Evolutionary conservation across 1,140 invertebrate species (phyloP).

Genomic region (Notospermus geniculatus): DNA sequence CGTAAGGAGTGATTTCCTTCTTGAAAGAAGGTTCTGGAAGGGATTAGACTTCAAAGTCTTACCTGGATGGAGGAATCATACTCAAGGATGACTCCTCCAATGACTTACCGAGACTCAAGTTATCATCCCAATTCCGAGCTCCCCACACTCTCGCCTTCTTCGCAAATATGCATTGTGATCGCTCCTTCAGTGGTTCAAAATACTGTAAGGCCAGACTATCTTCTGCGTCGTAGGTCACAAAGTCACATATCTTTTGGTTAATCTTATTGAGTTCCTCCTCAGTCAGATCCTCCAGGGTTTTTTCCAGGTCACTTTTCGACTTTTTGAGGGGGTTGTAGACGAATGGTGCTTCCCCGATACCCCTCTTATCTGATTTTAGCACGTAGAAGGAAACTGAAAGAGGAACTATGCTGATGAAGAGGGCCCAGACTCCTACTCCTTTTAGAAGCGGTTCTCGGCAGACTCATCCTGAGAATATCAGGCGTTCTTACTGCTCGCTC

Average conservation of each 20-base stretch:
- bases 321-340: neutral
- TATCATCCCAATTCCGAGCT: constrained; percentile 30
- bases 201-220: constrained; percentile 21
- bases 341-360: neutral
- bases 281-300: neutral
- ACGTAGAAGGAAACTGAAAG: neutral
- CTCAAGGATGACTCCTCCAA: neutral
- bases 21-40: too few relatives aligned
- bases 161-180: constrained; percentile 47
- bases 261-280: constrained; percentile 8
- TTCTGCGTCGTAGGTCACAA: constrained; percentile 37
- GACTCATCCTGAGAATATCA: too few relatives aligned
- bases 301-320: neutral
- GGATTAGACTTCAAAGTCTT: too few relatives aligned
- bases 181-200: constrained; percentile 35
- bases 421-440: too few relatives aligned
- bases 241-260: constrained; percentile 18
- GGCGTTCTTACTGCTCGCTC: too few relatives aligned
- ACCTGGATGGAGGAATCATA: too few relatives aligned
- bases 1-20: too few relatives aligned
- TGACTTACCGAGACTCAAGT: constrained; percentile 31
- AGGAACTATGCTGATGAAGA: too few relatives aligned
- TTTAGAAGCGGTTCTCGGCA: too few relatives aligned
- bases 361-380: neutral
- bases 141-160: constrained; percentile 44